Conservation (phyloP, 2,888 invertebrate genomes). For the Dryomyza anilis region DNA sequence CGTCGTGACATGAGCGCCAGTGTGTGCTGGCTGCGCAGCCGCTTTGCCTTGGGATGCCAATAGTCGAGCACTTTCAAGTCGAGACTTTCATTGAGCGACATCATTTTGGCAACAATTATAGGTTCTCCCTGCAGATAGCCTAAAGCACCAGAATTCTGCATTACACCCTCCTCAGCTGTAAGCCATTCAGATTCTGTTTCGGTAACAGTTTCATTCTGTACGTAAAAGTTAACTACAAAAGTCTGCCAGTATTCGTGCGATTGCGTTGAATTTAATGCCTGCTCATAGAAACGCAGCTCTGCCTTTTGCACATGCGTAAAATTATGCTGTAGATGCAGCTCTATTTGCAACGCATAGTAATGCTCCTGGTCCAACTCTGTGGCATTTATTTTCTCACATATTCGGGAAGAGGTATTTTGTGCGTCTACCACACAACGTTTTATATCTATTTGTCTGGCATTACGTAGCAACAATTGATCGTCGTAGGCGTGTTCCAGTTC, state of each 20-base stretch:
- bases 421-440: background rate
- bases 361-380: conserved; percentile 9
- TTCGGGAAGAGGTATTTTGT: background rate
- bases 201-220: background rate
- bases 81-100: conserved; percentile 40
- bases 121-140: conserved; percentile 53
- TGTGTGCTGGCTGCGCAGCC: conserved; percentile 31
- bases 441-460: background rate
- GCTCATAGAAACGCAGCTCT: background rate
- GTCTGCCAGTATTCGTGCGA: background rate
- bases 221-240: conserved; percentile 8
- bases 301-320: background rate
- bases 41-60: conserved; percentile 39
- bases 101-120: conserved; percentile 45
- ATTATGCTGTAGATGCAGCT: conserved; percentile 9
- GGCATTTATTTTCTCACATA: background rate
- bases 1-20: conserved; percentile 37
- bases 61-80: conserved; percentile 44
- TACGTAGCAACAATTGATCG: background rate
- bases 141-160: conserved; percentile 50
- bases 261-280: background rate
- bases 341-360: conserved; percentile 27
- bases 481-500: background rate
- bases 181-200: too few species aligned
- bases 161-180: too few species aligned